Base-by-base conservation (phyloP, 2,113 vertebrate species). In the Setophaga kirtlandii region DNA sequence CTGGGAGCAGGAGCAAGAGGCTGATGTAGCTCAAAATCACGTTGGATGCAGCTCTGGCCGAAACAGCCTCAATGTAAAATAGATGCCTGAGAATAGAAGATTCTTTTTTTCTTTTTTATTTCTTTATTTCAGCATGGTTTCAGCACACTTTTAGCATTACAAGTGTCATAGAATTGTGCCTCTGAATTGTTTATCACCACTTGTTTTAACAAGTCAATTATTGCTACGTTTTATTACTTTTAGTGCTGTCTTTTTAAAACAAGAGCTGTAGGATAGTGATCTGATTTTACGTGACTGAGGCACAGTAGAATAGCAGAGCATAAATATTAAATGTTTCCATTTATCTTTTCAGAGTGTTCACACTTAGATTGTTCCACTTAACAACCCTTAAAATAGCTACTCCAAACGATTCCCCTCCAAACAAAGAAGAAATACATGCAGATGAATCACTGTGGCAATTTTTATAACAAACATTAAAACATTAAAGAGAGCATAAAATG, bases 291-390 rank as follows among this genome's bases (percentile, higher is more conserved):
- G 5, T 77, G 80, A 76, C 69, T 69, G 59, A 84, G 41, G 21
- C 37, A 30, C 77, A 52, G 59, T 41, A 79, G 87, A 93, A 91
- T 41, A 93, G 42, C 37, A 77, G 12, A 83, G 42, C 70, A 95
- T 91, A 90, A 91, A 95, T 94, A 94, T 95, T 90, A 86, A 94
- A 91, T 37, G 17, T 77, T 95, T 96, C 87, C 75, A 90, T 96
- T 90, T 94, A 91, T 83, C 68, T 91, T 77, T 74, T 59, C 62
- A 71, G 46, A 65, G 42, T 58, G 59, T 77, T 94, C 59, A 80
- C 82, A 59, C 67, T 93, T 79, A 47, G 15, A 47, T 80, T 83
- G 76, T 94, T 94, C 46, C 75, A 93, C 85, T 93, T 80, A 95
- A 84, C 59, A 75, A 53, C 74, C 17, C 94, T 89, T 91, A 94